Evolutionary conservation across 2,888 invertebrate genomes (phyloP).

Genomic region (Arenicola marina): DNA sequence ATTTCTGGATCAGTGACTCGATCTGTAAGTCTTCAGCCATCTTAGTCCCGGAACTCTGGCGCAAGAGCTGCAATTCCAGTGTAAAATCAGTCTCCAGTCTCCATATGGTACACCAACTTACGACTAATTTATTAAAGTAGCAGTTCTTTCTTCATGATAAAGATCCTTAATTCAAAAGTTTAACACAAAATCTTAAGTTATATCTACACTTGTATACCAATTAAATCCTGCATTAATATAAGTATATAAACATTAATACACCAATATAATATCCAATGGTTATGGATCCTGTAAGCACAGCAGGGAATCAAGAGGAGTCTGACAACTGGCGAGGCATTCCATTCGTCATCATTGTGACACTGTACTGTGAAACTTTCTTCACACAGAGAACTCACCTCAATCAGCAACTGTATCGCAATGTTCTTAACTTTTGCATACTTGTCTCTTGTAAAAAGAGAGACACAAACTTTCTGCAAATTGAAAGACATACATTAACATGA

Average conservation of each 20-base stretch:
- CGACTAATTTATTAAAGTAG: neutral
- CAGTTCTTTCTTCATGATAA: neutral
- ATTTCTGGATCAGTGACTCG: slow-evolving; percentile 46
- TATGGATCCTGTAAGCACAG: neutral
- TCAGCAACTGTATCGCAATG: slow-evolving; percentile 47
- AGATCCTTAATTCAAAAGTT: neutral
- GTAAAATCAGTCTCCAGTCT: neutral
- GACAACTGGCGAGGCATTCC: too few relatives aligned
- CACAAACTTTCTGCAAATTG: slow-evolving; percentile 45
- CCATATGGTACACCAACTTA: neutral
- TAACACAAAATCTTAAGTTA: neutral
- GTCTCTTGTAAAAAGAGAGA: slow-evolving; percentile 50
- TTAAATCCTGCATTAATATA: neutral
- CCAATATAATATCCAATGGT: neutral
- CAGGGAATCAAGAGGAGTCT: too few relatives aligned
- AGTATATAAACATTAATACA: neutral
- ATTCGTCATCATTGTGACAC: too few relatives aligned
- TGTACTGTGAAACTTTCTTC: too few relatives aligned
- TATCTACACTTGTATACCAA: neutral
- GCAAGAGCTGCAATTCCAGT: slow-evolving; percentile 40
- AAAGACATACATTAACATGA: neutral
- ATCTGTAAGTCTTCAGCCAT: slow-evolving; percentile 48
- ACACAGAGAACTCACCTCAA: slow-evolving; percentile 45
- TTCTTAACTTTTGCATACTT: slow-evolving; percentile 52
- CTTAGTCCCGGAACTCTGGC: slow-evolving; percentile 44